Base-by-base conservation (phyloP, 1,140 invertebrate species). In the Drosophila ercepeae region DNA sequence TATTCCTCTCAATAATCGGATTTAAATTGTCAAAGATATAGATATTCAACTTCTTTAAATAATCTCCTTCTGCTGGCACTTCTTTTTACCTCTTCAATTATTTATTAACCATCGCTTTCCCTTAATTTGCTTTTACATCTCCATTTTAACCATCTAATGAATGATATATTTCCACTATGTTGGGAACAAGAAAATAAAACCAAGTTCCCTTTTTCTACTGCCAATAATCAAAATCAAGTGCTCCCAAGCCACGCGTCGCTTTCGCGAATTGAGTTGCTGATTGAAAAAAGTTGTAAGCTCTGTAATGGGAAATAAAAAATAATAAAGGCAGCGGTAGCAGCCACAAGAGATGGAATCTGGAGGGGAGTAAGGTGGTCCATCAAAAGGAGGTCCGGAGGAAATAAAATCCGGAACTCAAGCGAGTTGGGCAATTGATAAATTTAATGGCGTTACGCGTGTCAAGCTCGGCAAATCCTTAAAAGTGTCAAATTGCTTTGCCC, bases 221-320 rank as follows among this genome's bases (percentile, higher is more conserved):
- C 57, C 75, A 84, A 84, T 84, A 82, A 88, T 88, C 75, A 60
- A 82, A 78, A 77, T 75, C 83, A 78, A 82, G 70, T 75, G 74
- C 72, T 71, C 68, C 81, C 63, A 42, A 36, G 81, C 70, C 82
- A 88, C 74, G 77, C 82, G 74, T 59, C 76, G 34, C 34, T 46
- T 44, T 50, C 11, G 27, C 60, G 51, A 77, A 77, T 79, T 54
- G 75, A 53, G 44, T 44, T 58, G 73, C 53, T 89, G 86, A 89
- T 89, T 89, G 86, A 89, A 89, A 89, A 89, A 89, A 82, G 84
- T 86, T 89, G 86, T 89, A 86, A 59, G 89, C 75, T 89, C 75
- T 53, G 63, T 69, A 50, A 76, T 67, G 72, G 52, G 52, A 77
- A 76, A 77, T 69, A 76, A 84, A 83, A 59, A 71, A 63, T 63